Conservation (phyloP, 1,140 invertebrate genomes). For the Camponotus pennsylvanicus region DNA sequence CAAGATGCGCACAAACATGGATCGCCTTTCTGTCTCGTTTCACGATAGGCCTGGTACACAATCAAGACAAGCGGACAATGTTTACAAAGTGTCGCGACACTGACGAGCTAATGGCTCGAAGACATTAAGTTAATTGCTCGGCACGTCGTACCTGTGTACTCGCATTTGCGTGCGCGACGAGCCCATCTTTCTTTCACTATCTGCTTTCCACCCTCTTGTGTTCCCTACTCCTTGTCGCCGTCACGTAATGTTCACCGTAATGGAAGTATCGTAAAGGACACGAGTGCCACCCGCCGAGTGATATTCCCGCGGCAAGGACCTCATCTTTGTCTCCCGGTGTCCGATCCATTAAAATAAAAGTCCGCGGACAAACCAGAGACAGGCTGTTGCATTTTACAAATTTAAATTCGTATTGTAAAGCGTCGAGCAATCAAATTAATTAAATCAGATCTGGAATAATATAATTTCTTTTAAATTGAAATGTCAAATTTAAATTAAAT, state of each 20-base stretch:
- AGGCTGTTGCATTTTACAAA: slow-evolving; percentile 18
- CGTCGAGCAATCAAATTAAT: not conserved
- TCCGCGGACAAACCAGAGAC: slow-evolving; percentile 19
- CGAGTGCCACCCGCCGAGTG: slow-evolving; percentile 57
- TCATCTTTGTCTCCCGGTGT: slow-evolving; percentile 51
- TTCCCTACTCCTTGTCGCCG: slow-evolving; percentile 30
- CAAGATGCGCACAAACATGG: slow-evolving; percentile 47
- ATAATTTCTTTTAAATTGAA: not conserved
- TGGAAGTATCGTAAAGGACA: slow-evolving; percentile 72
- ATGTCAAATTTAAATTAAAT: not conserved
- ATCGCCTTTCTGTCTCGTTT: slow-evolving; percentile 61
- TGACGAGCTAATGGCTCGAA: slow-evolving; percentile 76
- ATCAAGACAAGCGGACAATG: slow-evolving; percentile 72
- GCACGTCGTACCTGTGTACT: slow-evolving; percentile 71
- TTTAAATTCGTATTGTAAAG: not conserved
- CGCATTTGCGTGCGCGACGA: slow-evolving; percentile 73
- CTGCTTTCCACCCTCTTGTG: slow-evolving; percentile 33
- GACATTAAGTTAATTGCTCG: slow-evolving; percentile 80
- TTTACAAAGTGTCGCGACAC: slow-evolving; percentile 74
- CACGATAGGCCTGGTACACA: slow-evolving; percentile 66
- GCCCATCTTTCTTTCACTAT: slow-evolving; percentile 70
- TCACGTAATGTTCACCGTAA: slow-evolving; percentile 75
- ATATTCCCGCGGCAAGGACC: slow-evolving; percentile 55
- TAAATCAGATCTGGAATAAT: not conserved
- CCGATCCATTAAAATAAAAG: slow-evolving; percentile 68